Evolutionary conservation across 2,113 vertebrate species (phyloP), one percentile per base, ranked within the genome.

Genomic region (Proterorhinus semilunaris): DNA sequence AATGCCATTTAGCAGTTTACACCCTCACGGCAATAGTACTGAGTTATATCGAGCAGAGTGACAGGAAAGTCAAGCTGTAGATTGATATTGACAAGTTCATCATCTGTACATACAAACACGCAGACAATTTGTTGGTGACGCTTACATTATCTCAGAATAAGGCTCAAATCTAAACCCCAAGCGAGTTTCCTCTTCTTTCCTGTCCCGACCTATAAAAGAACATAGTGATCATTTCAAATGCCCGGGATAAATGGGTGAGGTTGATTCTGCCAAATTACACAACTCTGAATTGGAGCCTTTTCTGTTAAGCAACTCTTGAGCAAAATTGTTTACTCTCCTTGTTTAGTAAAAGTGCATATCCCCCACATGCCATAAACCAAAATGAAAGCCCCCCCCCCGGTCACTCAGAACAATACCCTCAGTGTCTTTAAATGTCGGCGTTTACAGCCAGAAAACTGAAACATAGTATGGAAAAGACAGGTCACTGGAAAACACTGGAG

Each of bases 361-460:
- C 68, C 55, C 16, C 45, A 36, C 59, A 66, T 48, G 50, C 75
- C 72, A 65, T 86, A 73, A 87, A 79, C 7, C 57, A 43, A 71
- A 79, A 72, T 51, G 47, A 6, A 13, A 68, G 67, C 63, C 49
- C 74, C 75, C 74, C 75, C 65, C 50, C 11, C 17, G 15, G 63
- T 72, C 66, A 10, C 62, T 48, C n/a, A 77, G 80, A 86, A 87
- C 87, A 89, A 87, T 83, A 72, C 57, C 48, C 17, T 47, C 79
- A 81, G 65, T 90, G 87, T 89, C 58, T 76, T 77, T 78, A 78
- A 83, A 78, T 80, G 67, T 65, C 75, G 71, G 17, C 2, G 50
- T 71, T 76, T 75, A 66, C 69, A 69, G 84, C 74, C 71, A 80
- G 61, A 69, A 63, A 66, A 44, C 65, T 76, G 65, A 0, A 49